phyloP scores from a whole-genome alignment of 1,140 invertebrate species.

The Drosophila suzukii region DNA sequence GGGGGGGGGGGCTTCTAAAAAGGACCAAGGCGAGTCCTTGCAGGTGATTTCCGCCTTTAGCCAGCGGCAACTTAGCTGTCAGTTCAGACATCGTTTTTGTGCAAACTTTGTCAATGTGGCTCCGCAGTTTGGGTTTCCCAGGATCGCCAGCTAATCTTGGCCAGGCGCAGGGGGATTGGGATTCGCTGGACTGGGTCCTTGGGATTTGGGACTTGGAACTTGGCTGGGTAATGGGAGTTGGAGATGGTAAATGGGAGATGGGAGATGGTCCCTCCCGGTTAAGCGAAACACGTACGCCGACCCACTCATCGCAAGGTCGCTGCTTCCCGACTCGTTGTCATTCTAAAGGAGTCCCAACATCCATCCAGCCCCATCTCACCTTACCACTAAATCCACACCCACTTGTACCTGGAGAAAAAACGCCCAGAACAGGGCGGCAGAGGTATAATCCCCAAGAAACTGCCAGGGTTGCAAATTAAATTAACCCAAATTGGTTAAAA shows the following conservation, averaged over 20 bases:
- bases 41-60: constrained; percentile 63
- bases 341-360: constrained; percentile 35
- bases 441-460: no score
- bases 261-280: constrained; percentile 1
- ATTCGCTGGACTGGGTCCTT: neutral
- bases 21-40: constrained; percentile 27
- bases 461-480: no score
- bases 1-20: no score
- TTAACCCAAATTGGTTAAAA: no score
- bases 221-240: no score
- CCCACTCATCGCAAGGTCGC: constrained; percentile 39
- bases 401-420: constrained; percentile 2
- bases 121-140: constrained; percentile 14
- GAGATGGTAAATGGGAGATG: neutral
- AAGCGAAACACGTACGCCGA: constrained; percentile 64
- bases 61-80: constrained; percentile 54
- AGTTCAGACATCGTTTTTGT: constrained; percentile 53
- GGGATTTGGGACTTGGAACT: neutral
- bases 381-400: neutral
- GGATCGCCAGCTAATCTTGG: constrained; percentile 51
- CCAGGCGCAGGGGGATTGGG: constrained; percentile 1
- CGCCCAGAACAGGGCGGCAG: no score
- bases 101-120: constrained; percentile 57
- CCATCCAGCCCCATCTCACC: neutral
- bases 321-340: constrained; percentile 45